Conservation (phyloP, 2,888 invertebrate genomes). For the Himalopsyche tibetana region DNA sequence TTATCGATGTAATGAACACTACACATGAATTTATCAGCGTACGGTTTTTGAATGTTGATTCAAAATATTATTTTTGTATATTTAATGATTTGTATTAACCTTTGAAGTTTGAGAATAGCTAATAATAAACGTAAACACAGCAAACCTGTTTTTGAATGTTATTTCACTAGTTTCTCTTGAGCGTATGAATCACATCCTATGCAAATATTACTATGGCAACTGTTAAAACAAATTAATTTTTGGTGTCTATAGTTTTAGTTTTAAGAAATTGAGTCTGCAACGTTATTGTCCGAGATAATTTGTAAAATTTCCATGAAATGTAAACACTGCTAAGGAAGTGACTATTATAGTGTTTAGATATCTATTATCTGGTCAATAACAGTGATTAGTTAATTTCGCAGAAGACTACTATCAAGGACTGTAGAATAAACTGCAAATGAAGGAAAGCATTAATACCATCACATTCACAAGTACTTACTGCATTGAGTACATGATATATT, state of each 20-base stretch:
- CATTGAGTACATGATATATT: too few species aligned
- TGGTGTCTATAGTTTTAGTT: background rate
- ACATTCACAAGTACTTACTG: too few species aligned
- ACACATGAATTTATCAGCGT: background rate
- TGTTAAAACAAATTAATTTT: background rate
- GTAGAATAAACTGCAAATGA: too few species aligned
- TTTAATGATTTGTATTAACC: conserved; percentile 5
- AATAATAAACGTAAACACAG: background rate
- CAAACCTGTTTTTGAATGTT: conserved; percentile 3
- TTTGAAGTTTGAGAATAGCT: background rate
- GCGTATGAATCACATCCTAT: background rate
- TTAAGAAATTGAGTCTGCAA: background rate
- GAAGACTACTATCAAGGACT: too few species aligned
- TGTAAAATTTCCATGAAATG: too few species aligned
- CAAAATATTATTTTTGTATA: background rate
- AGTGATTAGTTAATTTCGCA: too few species aligned
- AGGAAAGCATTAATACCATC: too few species aligned
- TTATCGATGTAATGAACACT: background rate
- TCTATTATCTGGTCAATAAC: too few species aligned
- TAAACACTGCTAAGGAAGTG: too few species aligned
- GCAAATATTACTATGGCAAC: background rate
- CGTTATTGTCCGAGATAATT: too few species aligned
- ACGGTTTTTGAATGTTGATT: background rate
- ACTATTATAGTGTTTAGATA: too few species aligned
- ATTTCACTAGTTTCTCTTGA: conserved; percentile 7